These are phyloP conservation scores for Hormaphis cornu DNA, from an alignment of 1,140 invertebrate species.

Conservation along the genomic window DNA sequence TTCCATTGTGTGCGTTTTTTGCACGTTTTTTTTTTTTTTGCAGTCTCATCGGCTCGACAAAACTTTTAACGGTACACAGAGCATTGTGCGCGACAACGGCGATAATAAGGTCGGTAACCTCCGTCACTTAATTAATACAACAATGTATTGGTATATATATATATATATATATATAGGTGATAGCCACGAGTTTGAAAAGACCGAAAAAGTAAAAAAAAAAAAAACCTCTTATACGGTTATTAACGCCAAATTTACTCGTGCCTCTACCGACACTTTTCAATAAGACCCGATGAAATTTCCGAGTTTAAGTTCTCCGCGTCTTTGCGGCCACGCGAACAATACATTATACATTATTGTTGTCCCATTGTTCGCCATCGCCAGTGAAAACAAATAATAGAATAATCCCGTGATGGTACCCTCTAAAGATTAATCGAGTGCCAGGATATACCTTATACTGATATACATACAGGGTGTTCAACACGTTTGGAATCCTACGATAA, in stretches of 20 bases:
- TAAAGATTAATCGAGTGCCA: too few relatives aligned
- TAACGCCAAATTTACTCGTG: slow-evolving; percentile 8
- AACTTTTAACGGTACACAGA: too few relatives aligned
- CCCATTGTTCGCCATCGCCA: not conserved
- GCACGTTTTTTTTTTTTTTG: not conserved
- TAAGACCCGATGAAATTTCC: not conserved
- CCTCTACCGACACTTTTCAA: not conserved
- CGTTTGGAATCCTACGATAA: too few relatives aligned
- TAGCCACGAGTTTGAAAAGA: slow-evolving; percentile 8
- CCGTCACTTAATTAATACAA: too few relatives aligned
- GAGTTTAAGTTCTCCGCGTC: not conserved
- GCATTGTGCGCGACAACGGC: too few relatives aligned
- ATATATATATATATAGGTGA: too few relatives aligned
- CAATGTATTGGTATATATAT: too few relatives aligned
- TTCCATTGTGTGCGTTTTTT: not conserved
- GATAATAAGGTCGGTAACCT: too few relatives aligned
- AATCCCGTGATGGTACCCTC: not conserved
- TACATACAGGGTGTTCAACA: too few relatives aligned
- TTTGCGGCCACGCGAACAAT: not conserved
- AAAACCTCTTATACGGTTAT: too few relatives aligned
- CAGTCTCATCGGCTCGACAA: not conserved
- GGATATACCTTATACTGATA: too few relatives aligned
- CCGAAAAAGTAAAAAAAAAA: slow-evolving; percentile 9
- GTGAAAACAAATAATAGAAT: not conserved
- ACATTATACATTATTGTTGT: too few relatives aligned